Evolutionary conservation across 2,797 vertebrate species (phyloP).

Genomic region (Fundulus diaphanus): DNA sequence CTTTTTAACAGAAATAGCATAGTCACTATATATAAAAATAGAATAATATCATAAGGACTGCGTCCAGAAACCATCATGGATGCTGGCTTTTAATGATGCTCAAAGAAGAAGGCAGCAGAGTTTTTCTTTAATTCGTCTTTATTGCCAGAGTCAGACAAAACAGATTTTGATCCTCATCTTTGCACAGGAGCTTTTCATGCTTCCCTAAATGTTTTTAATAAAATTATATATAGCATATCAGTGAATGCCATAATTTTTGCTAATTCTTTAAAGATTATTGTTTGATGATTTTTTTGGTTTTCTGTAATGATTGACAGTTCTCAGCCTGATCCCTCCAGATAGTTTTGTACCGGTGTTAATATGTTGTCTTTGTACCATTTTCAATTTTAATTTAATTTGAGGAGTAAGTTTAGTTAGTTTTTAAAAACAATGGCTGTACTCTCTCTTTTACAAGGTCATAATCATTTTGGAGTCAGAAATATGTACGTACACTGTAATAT

Average conservation of each 20-base stretch:
- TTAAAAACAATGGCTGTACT: background rate
- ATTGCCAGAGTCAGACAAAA: background rate
- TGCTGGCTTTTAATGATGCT: too few species aligned
- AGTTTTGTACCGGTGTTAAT: background rate
- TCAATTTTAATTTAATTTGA: background rate
- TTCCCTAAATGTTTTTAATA: background rate
- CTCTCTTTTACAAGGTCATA: background rate
- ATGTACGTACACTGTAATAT: slow-evolving; percentile 8
- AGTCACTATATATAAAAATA: background rate
- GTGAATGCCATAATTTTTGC: too few species aligned
- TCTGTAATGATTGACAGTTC: background rate
- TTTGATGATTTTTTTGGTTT: too few species aligned
- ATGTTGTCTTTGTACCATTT: background rate
- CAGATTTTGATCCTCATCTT: background rate
- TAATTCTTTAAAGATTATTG: background rate
- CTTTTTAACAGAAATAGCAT: background rate
- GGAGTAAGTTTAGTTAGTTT: background rate
- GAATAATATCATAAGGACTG: background rate
- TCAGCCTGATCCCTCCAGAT: background rate
- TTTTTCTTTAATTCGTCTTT: background rate
- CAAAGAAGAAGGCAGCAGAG: background rate
- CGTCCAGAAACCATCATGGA: too few species aligned
- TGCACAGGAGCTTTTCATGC: background rate
- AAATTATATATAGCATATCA: background rate
- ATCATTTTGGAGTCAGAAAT: background rate